These are phyloP conservation scores for Hyphantria cunea DNA, from an alignment of 1,140 invertebrate species.

Conservation along the genomic window DNA sequence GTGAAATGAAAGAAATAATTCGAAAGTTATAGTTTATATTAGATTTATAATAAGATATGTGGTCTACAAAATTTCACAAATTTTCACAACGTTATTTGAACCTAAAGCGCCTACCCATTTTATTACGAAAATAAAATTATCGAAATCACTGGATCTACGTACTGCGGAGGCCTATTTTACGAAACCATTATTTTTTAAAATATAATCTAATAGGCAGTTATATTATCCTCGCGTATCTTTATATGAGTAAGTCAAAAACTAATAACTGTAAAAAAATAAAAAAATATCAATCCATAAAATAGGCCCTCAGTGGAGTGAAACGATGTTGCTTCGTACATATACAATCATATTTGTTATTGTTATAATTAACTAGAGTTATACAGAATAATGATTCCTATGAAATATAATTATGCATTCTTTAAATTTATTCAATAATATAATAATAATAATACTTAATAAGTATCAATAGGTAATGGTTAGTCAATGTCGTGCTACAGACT, in stretches of 20 bases:
- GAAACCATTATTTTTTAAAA: conserved; percentile 80
- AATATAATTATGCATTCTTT: conserved; percentile 83
- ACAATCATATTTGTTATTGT: conserved; percentile 80
- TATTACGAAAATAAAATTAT: conserved; percentile 81
- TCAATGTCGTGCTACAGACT: conserved; percentile 79
- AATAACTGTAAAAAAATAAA: conserved; percentile 82
- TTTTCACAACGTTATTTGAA: conserved; percentile 82
- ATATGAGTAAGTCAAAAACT: conserved; percentile 80
- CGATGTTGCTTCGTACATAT: conserved; percentile 72
- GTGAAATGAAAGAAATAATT: conserved; percentile 65
- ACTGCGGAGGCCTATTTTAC: conserved; percentile 74
- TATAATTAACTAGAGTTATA: conserved; percentile 83
- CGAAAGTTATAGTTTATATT: conserved; percentile 82
- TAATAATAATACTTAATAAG: conserved; percentile 81
- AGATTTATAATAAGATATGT: conserved; percentile 82
- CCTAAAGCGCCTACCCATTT: conserved; percentile 81
- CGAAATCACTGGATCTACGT: conserved; percentile 77
- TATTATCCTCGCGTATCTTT: conserved; percentile 72
- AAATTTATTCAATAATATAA: conserved; percentile 79
- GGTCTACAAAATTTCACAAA: conserved; percentile 82
- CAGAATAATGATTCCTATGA: conserved; percentile 84
- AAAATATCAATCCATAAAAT: conserved; percentile 80
- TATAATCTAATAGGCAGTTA: conserved; percentile 81
- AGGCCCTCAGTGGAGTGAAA: conserved; percentile 68
- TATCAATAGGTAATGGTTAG: conserved; percentile 80